Evolutionary conservation across 2,113 vertebrate genomes (phyloP), one percentile per base, ranked within the genome.

Genomic region (Myiagra hebetior): DNA sequence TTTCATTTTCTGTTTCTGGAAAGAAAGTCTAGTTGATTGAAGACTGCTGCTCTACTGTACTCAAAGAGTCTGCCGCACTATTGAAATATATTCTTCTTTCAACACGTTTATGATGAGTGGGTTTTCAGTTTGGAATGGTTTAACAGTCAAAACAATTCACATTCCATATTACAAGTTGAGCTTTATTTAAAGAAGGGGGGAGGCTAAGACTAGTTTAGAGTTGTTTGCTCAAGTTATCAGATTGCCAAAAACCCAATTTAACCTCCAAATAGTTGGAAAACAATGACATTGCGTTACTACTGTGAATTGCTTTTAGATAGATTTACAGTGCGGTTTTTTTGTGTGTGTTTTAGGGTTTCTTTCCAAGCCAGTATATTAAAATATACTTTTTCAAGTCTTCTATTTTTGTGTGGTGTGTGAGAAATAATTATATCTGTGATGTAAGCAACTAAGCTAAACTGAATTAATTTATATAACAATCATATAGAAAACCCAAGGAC

Each of bases 81-180:
- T 87, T 96, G 95, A 96, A 97, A 97, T 97, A 96, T 90, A 96
- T 91, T 95, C 92, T 86, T 91, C 97, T 97, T 97, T 97, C 97
- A 97, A 95, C 97, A 96, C 95, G 4, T 94, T 79, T 93, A 82
- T 96, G 96, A 97, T 96, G 93, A 91, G 88, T 93, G 96, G 70
- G 69, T 96, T 97, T 97, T 81, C 89, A 95, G 84, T 97, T 96
- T 97, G 94, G 88, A 97, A 92, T 91, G 65, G 85, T 93, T 97
- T 97, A 96, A 76, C 90, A 96, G 91, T 96, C 92, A 96, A 97
- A 97, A 97, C 97, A 97, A 94, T 88, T 96, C 96, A 96, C 88
- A 96, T 95, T 96, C 95, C 93, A 73, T 64, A 75, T 89, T 88
- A 93, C 55, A 87, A 97, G 83, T 37, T 93, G 60, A 93, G 57